Base-by-base conservation (phyloP, 2,888 invertebrate genomes). In the Rosalia funebris region DNA sequence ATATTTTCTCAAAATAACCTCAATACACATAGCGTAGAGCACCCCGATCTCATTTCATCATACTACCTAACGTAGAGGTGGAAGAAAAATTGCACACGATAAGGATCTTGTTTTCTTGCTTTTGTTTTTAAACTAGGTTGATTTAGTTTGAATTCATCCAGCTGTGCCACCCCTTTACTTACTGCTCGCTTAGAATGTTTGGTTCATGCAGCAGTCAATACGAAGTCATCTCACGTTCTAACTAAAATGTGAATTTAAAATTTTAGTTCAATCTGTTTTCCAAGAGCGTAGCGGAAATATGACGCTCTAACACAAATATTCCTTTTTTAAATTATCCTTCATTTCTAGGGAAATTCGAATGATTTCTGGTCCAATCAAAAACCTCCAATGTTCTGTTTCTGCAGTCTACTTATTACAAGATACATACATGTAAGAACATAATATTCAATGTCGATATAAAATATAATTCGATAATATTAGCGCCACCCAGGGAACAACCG, bases 401-500 rank as follows among this genome's bases (percentile, higher is more conserved):
- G n/a, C n/a, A n/a, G n/a, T n/a, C n/a, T n/a, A n/a, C n/a, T n/a
- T n/a, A n/a, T n/a, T 10, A 34, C 11, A 34, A 11, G 25, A 10
- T 9, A 12, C 14, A 14, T 48, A 41, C 57, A 54, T 59, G 53
- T 50, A 63, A 63, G n/a, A n/a, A n/a, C n/a, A n/a, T n/a, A n/a
- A n/a, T n/a, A n/a, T n/a, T n/a, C n/a, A n/a, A n/a, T n/a, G n/a
- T n/a, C n/a, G n/a, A n/a, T n/a, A n/a, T n/a, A n/a, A n/a, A n/a
- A n/a, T n/a, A n/a, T n/a, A n/a, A 62, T 67, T 63, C 52, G 39
- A 65, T 70, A 64, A 75, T 69, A 72, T 76, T 76, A 76, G 76
- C 77, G 79, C 79, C 79, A 77, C 76, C 80, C 77, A 75, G 77
- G 71, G 76, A 71, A 63, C 62, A 74, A 78, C 71, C 72, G 63